Base-by-base conservation (phyloP, 2,797 vertebrate genomes). In the Decapterus maruadsi region DNA sequence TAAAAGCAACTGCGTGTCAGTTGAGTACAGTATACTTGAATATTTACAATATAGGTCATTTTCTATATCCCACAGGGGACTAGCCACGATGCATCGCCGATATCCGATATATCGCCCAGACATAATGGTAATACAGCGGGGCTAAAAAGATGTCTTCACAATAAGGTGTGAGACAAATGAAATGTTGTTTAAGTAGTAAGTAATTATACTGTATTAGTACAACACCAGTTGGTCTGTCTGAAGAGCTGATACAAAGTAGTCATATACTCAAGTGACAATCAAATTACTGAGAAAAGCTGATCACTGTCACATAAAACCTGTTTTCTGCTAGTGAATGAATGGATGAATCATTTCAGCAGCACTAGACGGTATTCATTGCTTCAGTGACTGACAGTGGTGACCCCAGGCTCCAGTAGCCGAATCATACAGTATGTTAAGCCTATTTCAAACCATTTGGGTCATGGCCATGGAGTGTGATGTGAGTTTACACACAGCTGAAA, bases 161-260 rank as follows among this genome's bases (percentile, higher is more conserved):
- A 11, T 40, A 19, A 38, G 61, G 34, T 59, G 64, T 6, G 40
- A 46, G 22, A 17, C 31, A 19, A 45, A 17, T 10, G 45, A 72
- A 51, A 55, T 22, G 53, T 31, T 40, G 79, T 74, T 77, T 53
- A 76, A 76, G 53, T 70, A 29, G n/a, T n/a, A n/a, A n/a, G n/a
- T 36, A 70, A 70, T 66, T 62, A 42, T 20, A 61, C 19, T 63
- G 34, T 36, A 36, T 36, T 36, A 63, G 20, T 58, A 14, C 26
- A 65, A 61, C 19, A 36, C 56, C 22, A 42, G 55, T 48, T 3
- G 34, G 50, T 54, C 2, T 19, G 58, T 64, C n/a, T n/a, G n/a
- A n/a, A n/a, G n/a, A n/a, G n/a, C n/a, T n/a, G n/a, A n/a, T n/a
- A n/a, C n/a, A n/a, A n/a, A n/a, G n/a, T n/a, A n/a, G n/a, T n/a